Percentiles rank a stretch among this genome's conserved stretches.
Evolutionary conservation across 2,113 vertebrate genomes (phyloP).

Genomic region (Sterrhoptilus dennistouni): DNA sequence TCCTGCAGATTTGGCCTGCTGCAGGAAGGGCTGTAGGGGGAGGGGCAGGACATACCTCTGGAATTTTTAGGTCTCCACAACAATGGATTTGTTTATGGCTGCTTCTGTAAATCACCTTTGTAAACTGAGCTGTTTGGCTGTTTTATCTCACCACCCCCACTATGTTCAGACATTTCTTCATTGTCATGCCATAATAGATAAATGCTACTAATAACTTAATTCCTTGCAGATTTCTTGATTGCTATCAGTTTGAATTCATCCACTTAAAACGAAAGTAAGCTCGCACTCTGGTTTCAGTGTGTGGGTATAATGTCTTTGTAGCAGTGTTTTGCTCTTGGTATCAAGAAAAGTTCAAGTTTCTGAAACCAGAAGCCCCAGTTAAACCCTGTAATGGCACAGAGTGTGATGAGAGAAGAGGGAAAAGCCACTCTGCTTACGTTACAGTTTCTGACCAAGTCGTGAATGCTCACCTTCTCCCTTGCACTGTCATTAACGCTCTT

Average conservation of each 20-base stretch:
- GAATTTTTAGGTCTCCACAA: not conserved
- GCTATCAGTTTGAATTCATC: not conserved
- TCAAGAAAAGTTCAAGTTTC: conserved; percentile 5
- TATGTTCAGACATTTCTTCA: not conserved
- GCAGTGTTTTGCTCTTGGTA: not conserved
- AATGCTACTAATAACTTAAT: not conserved
- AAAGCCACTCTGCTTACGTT: not conserved
- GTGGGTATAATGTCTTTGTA: not conserved
- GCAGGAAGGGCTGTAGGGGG: not conserved
- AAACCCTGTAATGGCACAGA: not conserved
- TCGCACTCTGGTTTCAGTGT: not conserved
- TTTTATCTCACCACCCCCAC: not conserved
- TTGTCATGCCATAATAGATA: not conserved
- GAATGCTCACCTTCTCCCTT: not conserved
- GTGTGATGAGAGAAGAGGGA: conserved; percentile 19
- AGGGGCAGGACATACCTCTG: not conserved
- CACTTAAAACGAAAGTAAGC: not conserved
- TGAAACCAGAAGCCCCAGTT: conserved; percentile 27
- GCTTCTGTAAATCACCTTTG: not conserved
- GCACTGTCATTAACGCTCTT: not conserved
- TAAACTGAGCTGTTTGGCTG: not conserved
- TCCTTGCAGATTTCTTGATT: not conserved
- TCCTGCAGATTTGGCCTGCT: not conserved
- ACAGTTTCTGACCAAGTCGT: not conserved
- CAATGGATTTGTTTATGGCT: not conserved